phyloP scores from a whole-genome alignment of 2,797 vertebrate genomes.

The Rhincodon typus region DNA sequence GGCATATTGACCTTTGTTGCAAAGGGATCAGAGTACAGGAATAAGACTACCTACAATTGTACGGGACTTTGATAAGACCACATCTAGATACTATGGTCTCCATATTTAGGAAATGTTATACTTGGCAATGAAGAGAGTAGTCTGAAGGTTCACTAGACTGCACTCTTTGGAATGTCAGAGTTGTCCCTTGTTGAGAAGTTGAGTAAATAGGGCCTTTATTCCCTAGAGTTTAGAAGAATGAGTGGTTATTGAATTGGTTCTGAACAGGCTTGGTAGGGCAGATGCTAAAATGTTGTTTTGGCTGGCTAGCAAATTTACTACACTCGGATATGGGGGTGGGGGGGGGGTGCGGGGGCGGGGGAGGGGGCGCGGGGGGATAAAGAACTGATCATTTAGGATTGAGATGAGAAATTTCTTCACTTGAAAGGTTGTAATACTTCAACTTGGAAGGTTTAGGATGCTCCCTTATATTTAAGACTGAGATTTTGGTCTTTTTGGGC shows the following conservation, averaged over 20 bases:
- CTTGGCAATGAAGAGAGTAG: background rate
- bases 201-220: background rate
- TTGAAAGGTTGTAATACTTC: background rate
- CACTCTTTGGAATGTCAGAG: background rate
- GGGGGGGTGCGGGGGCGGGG: no score
- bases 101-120: background rate
- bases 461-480: no score
- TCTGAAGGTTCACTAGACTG: background rate
- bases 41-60: background rate
- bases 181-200: background rate
- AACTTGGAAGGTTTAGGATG: background rate
- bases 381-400: background rate
- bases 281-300: no score
- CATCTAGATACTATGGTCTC: background rate
- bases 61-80: background rate
- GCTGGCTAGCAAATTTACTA: no score
- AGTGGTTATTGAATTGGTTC: no score
- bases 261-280: no score
- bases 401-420: background rate
- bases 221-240: no score
- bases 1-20: background rate
- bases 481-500: background rate
- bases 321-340: background rate
- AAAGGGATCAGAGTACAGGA: background rate
- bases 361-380: no score